Evolutionary conservation across 1,140 invertebrate species (phyloP).

Genomic region (Dolichoris vasculosae): DNA sequence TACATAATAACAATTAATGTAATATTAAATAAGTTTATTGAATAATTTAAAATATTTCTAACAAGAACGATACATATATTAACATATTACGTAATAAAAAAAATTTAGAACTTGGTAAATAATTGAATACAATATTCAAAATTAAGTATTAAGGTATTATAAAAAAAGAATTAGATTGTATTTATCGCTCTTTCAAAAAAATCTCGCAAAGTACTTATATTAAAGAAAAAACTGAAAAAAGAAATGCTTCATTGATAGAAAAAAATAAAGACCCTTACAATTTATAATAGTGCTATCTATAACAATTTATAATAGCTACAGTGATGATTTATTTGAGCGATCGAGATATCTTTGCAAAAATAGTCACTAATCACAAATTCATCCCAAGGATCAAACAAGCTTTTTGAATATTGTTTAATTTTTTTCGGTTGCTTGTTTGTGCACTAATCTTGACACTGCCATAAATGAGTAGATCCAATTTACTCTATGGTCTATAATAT

Average conservation of each 20-base stretch:
- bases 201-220: background rate
- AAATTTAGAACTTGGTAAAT: background rate
- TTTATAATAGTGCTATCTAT: background rate
- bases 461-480: background rate
- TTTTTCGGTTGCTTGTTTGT: background rate
- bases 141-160: background rate
- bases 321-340: constrained; percentile 44
- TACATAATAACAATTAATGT: too few relatives aligned
- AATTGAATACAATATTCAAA: background rate
- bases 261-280: background rate
- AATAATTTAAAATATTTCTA: too few relatives aligned
- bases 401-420: constrained; percentile 30
- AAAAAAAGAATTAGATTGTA: background rate
- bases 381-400: background rate
- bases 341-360: background rate
- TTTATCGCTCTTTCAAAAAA: background rate
- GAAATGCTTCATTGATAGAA: background rate
- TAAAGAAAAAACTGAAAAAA: background rate
- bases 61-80: too few relatives aligned
- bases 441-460: background rate
- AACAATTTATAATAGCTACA: background rate
- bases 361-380: constrained; percentile 21
- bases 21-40: too few relatives aligned
- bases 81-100: too few relatives aligned
- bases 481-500: too few relatives aligned